Base-by-base conservation (phyloP, 2,888 invertebrate species). In the Sthenelais limicola region DNA sequence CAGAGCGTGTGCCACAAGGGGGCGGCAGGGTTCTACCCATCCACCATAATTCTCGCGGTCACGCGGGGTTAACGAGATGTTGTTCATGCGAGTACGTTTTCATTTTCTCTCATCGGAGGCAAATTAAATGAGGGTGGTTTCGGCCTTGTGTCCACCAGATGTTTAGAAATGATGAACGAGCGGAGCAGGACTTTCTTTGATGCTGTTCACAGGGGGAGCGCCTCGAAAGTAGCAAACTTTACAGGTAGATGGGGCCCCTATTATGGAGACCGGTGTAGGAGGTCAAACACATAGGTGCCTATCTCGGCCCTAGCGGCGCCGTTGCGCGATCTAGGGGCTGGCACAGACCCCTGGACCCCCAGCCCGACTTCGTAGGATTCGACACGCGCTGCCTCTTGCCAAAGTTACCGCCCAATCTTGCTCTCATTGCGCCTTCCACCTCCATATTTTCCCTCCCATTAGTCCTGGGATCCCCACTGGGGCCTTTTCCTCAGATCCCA, bases 61-160 rank as follows among this genome's bases (percentile, higher is more conserved):
- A 28, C 56, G 12, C 21, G 56, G 56, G 56, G 56, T 56, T 56
- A 56, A 56, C 56, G 56, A 56, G 56, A 56, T 56, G 32, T 56
- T 56, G 56, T 56, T 56, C 56, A 56, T 33, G 56, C 33, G 56
- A 56, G 32, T 56, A 56, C 56, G 56, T 56, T 56, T 56, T 56
- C 56, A 56, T 56, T 56, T 56, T 56, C 56, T 56, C 56, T 56
- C 56, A 56, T 56, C 56, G 56, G 21, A 15, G 56, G 56, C 56
- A 56, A 56, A 56, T 56, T 56, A 56, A 56, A 56, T 33, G 56
- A 21, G 56, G 56, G 30, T 24, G 12, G 32, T 4, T 32, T n/a
- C 32, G 1, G 56, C 2, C 56, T 56, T 32, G 56, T 56, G 56
- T 15, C 1, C 1, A 21, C 56, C 56, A 56, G 56, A 56, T 56